A percentile compares a stretch with the other conserved stretches of the same genome.
Conservation (phyloP, 2,888 invertebrate genomes). For the Tortricodes alternella region DNA sequence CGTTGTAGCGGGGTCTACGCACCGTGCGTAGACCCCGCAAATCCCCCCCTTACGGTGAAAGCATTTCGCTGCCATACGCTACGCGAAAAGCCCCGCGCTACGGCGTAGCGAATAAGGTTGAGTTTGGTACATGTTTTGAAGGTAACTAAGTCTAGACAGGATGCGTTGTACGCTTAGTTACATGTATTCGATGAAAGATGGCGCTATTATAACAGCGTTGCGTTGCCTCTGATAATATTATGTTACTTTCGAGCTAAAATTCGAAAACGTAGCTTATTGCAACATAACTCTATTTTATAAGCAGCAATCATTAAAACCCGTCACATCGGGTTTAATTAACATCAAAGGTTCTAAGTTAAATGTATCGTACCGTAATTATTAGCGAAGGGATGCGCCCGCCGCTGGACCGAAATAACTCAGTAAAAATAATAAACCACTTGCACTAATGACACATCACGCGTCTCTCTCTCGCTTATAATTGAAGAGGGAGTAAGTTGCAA, state of each 20-base stretch:
- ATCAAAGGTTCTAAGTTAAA: constrained; percentile 58
- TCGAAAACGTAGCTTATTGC: background rate
- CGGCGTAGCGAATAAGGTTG: constrained; percentile 14
- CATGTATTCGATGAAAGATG: background rate
- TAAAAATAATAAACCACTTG: constrained; percentile 32
- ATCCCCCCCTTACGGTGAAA: constrained; percentile 28
- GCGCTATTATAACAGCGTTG: background rate
- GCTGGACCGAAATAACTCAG: constrained; percentile 25
- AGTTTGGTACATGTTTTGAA: background rate
- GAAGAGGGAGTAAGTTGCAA: constrained; percentile 13
- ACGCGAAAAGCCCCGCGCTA: constrained; percentile 19
- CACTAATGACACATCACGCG: constrained; percentile 26
- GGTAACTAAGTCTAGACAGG: background rate
- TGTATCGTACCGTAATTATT: constrained; percentile 57
- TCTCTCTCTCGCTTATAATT: constrained; percentile 20
- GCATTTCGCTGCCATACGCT: constrained; percentile 24
- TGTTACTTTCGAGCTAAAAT: background rate
- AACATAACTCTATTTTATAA: constrained; percentile 18
- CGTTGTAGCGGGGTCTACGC: constrained; percentile 50
- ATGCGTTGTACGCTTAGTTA: background rate
- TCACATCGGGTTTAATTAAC: constrained; percentile 55
- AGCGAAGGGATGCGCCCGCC: constrained; percentile 34
- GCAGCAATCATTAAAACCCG: constrained; percentile 42
- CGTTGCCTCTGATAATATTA: background rate
- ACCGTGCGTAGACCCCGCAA: constrained; percentile 21